A percentile compares a stretch with the other conserved stretches of the same genome.
Evolutionary conservation across 1,140 invertebrate genomes (phyloP).

Genomic region (Rhizoglyphus robini): DNA sequence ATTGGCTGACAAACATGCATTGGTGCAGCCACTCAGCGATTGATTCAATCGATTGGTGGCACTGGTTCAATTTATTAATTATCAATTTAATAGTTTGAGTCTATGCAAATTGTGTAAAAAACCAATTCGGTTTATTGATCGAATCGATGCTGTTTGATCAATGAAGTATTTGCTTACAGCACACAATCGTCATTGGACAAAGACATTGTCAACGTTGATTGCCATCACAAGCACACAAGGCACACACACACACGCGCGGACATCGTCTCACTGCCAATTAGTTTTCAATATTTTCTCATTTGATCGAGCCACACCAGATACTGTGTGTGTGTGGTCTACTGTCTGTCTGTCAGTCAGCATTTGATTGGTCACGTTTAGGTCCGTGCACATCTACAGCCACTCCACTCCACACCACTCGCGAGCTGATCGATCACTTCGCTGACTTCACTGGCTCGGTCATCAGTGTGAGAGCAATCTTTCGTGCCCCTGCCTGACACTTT

Average conservation of each 20-base stretch:
- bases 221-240: neutral
- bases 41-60: neutral
- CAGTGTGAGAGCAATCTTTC: too few species aligned
- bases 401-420: neutral
- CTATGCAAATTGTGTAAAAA: constrained; percentile 6
- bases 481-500: neutral
- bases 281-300: constrained; percentile 5
- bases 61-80: neutral
- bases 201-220: neutral
- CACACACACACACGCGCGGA: neutral
- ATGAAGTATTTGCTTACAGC: neutral
- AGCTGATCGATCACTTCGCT: neutral
- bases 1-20: constrained; percentile 6
- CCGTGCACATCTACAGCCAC: neutral
- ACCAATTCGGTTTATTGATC: neutral
- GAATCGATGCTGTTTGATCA: neutral
- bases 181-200: neutral
- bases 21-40: neutral
- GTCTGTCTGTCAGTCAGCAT: neutral
- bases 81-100: neutral
- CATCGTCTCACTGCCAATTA: neutral
- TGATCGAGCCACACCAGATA: constrained; percentile 4
- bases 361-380: neutral
- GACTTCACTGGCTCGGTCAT: too few species aligned
- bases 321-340: neutral